These are phyloP conservation scores for Pipra filicauda DNA, from an alignment of 2,113 vertebrate species.

Conservation along the genomic window DNA sequence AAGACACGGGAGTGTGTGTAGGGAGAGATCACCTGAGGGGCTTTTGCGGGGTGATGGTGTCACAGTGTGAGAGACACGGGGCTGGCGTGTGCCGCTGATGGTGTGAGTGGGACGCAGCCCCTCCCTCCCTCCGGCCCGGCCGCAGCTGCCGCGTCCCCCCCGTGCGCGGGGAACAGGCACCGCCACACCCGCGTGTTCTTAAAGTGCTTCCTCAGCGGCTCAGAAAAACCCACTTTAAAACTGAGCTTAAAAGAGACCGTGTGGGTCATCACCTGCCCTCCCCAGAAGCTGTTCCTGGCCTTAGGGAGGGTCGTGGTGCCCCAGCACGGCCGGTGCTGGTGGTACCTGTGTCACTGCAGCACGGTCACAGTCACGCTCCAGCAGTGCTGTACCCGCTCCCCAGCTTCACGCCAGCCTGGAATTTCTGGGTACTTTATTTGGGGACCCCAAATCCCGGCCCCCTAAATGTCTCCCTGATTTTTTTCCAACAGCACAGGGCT, in stretches of 20 bases:
- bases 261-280: not conserved
- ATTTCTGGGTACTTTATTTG: not conserved
- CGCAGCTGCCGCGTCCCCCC: rapidly evolving
- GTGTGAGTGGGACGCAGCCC: rapidly evolving
- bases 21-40: not conserved
- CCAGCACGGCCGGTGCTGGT: rapidly evolving
- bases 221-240: not conserved
- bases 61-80: rapidly evolving
- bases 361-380: rapidly evolving
- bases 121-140: rapidly evolving
- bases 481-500: rapidly evolving
- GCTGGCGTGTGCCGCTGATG: rapidly evolving
- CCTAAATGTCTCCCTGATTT: rapidly evolving
- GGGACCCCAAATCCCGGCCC: not conserved
- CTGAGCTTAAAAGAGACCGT: not conserved
- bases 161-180: rapidly evolving
- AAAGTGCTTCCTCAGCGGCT: not conserved
- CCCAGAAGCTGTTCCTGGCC: rapidly evolving
- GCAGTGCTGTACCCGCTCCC: not conserved
- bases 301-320: not conserved
- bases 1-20: no score
- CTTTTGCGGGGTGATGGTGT: not conserved
- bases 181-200: rapidly evolving
- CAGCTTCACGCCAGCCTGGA: not conserved
- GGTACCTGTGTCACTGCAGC: not conserved